Evolutionary conservation across 1,140 invertebrate genomes (phyloP).

Genomic region (Formica selysi): DNA sequence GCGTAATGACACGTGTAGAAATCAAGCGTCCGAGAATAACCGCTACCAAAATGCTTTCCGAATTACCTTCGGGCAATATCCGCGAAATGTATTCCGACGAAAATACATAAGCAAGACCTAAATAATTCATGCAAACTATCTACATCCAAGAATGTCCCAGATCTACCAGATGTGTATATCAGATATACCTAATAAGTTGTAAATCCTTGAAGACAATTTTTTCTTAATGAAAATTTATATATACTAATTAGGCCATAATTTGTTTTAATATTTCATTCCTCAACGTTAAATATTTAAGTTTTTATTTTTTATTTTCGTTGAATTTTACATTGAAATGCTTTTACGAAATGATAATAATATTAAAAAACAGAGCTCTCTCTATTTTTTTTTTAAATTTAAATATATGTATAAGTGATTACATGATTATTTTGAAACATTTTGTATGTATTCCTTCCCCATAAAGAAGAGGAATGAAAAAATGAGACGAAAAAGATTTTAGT

Average conservation of each 20-base stretch:
- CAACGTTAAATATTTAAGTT: not conserved
- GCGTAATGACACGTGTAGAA: conserved; percentile 51
- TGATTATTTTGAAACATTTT: too few species aligned
- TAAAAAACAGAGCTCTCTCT: too few species aligned
- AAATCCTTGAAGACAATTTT: conserved; percentile 6
- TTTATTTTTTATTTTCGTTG: too few species aligned
- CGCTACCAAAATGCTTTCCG: conserved; percentile 34
- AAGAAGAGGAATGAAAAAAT: too few species aligned
- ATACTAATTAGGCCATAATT: not conserved
- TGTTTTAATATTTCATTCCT: too few species aligned
- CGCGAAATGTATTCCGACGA: conserved; percentile 50
- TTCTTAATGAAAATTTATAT: not conserved
- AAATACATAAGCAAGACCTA: conserved; percentile 40
- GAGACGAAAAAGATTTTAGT: too few species aligned
- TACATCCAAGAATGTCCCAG: conserved; percentile 27
- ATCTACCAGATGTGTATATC: conserved; percentile 31
- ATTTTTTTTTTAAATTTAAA: too few species aligned
- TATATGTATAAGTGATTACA: too few species aligned
- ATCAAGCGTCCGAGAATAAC: conserved; percentile 50
- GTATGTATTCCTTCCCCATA: too few species aligned
- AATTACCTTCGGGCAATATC: conserved; percentile 34
- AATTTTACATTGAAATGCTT: too few species aligned
- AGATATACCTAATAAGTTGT: conserved; percentile 8
- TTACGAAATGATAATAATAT: too few species aligned
- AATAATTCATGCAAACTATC: conserved; percentile 37